Base-by-base conservation (phyloP, 2,888 invertebrate genomes). In the Pristionchus japonicus region DNA sequence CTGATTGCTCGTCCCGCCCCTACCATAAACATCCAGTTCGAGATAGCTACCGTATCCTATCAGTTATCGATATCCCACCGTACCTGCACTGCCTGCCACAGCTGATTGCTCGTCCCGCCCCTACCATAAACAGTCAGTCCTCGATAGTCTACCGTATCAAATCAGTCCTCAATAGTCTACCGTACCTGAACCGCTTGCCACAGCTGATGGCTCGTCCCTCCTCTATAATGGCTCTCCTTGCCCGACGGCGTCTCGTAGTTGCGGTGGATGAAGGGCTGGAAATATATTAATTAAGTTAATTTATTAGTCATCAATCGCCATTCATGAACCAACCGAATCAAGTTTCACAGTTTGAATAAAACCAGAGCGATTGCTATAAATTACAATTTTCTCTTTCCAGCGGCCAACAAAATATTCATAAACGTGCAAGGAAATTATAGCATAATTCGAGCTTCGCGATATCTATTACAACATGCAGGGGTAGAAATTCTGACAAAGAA, bases 241-340 rank as follows among this genome's bases (percentile, higher is more conserved):
- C 96, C 96, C 17, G 97, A 96, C 91, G 96, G 95, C 61, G 94
- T 94, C 89, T 96, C 96, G 95, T 98, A 98, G 94, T 97, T 97
- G 91, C 98, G 96, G 95, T 98, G 98, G 91, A 98, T 95, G 95
- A 96, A 97, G 11, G 97, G 96, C 92, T 96, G 96, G 83, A 70
- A 61, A 17, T 57, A n/a, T 23, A 57, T 23, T 23, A 57, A n/a
- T 57, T n/a, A n/a, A 57, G 9, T 20, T 70, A 70, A 70, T 34
- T 70, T 4, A 70, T 67, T 34, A 67, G 3, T 57, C n/a, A 57
- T 57, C 17, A 57, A 4, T n/a, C n/a, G 57, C n/a, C 7, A 57
- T 57, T 15, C 57, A 23, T 57, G 57, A n/a, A 4, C n/a, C 57
- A 57, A 57, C 23, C 7, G 20, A 20, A 13, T 13, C 57, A 57